Evolutionary conservation across 2,797 vertebrate genomes (phyloP), one percentile per base, ranked within the genome.

Genomic region (Xenops minutus): DNA sequence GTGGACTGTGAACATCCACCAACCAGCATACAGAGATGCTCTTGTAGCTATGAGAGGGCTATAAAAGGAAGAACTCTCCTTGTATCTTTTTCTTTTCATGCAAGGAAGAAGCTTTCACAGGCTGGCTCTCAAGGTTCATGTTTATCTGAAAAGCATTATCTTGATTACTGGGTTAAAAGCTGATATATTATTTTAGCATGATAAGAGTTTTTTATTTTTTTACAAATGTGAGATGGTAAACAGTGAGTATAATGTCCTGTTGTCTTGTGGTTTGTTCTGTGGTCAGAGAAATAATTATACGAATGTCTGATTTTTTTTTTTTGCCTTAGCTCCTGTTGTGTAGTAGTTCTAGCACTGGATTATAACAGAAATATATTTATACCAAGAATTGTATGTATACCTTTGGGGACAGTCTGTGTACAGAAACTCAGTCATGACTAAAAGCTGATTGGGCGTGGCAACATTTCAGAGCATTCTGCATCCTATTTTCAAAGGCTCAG

Each of bases 161-260:
- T 93, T 86, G 56, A 93, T 93, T 81, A 68, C n/a, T 64, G 43
- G 15, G 41, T 66, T 94, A 88, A 92, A 92, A 95, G 24, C 32
- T 49, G 85, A 82, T 88, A 75, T 93, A 86, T 89, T 96, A 92
- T 92, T 93, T 76, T 48, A 86, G 27, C 6, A 6, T 27, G 32
- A 54, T 92, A 94, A 95, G 75, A 37, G 11, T 44, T 63, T 37
- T 62, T n/a, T n/a, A n/a, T 63, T 44, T 63, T 20, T 52, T 48
- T 12, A 48, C 80, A 90, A 90, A 68, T 67, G 27, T 51, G 71
- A 48, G 14, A 23, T 86, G 51, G 58, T 79, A 84, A 95, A 87
- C 30, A 88, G 36, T 37, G 59, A 71, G 12, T 74, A 27, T 72
- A 94, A 89, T 84, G 22, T 51, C 54, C 49, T 14, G 21, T 91